phyloP scores from a whole-genome alignment of 2,888 invertebrate species.

The Himalopsyche tibetana region DNA sequence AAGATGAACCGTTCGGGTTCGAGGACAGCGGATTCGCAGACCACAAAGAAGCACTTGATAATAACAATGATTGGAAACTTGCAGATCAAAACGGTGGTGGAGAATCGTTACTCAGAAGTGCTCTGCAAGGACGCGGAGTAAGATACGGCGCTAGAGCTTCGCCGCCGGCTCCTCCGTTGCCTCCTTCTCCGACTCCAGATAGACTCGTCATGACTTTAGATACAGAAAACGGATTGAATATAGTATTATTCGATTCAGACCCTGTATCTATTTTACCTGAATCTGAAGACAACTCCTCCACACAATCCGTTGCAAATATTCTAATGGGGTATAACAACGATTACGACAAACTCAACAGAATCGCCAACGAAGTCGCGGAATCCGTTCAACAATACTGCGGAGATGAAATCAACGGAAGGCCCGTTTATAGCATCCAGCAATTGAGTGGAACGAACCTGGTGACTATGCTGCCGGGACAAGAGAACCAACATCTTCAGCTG shows the following conservation, averaged over 20 bases:
- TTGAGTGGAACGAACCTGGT: constrained; percentile 75
- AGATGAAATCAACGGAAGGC: constrained; percentile 75
- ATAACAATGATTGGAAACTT: constrained; percentile 90
- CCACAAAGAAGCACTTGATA: constrained; percentile 75
- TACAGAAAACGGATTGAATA: constrained; percentile 71
- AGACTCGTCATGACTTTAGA: constrained; percentile 72
- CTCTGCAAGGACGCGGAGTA: constrained; percentile 87
- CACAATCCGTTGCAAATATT: constrained; percentile 83
- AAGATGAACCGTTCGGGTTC: constrained; percentile 84
- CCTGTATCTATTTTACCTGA: constrained; percentile 72
- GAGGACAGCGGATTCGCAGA: constrained; percentile 85
- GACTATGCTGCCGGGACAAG: constrained; percentile 74
- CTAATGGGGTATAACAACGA: constrained; percentile 85
- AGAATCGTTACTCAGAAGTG: constrained; percentile 88
- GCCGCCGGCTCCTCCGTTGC: constrained; percentile 75
- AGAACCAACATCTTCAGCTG: constrained; percentile 76
- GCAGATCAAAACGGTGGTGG: constrained; percentile 84
- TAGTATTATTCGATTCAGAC: constrained; percentile 74
- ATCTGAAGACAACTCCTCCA: constrained; percentile 78
- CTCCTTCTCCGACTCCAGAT: constrained; percentile 72
- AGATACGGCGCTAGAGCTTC: constrained; percentile 78
- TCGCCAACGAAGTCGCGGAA: constrained; percentile 89
- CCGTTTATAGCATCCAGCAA: constrained; percentile 78
- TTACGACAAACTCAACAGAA: constrained; percentile 89
- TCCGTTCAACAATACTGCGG: constrained; percentile 85